Conservation (phyloP, 2,113 vertebrate genomes). For the Tragelaphus imberbis region DNA sequence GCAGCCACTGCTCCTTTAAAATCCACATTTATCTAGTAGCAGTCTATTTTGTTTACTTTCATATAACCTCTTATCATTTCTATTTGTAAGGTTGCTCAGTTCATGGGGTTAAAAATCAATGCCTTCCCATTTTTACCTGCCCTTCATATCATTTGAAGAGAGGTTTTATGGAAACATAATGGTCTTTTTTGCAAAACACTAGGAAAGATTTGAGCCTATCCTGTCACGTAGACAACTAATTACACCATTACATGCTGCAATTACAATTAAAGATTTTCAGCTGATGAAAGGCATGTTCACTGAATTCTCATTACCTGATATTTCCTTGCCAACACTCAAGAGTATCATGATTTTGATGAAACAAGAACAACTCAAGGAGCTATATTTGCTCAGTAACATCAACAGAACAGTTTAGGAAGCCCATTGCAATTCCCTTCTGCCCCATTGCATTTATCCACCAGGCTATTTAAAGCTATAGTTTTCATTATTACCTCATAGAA, state of each 20-base stretch:
- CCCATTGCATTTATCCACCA: slow-evolving; percentile 3
- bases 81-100: background rate
- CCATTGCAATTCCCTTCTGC: slow-evolving; percentile 24
- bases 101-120: slow-evolving; percentile 19
- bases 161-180: slow-evolving; percentile 68
- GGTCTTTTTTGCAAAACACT: slow-evolving; percentile 56
- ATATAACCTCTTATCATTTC: background rate
- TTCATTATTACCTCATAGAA: slow-evolving; percentile 42
- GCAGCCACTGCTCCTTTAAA: background rate
- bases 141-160: slow-evolving; percentile 49
- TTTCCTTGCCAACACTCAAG: slow-evolving; percentile 76
- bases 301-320: slow-evolving; percentile 78
- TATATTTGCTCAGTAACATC: slow-evolving; percentile 70
- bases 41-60: background rate
- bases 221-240: slow-evolving; percentile 81
- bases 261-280: slow-evolving; percentile 85
- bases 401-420: slow-evolving; percentile 45
- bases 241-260: slow-evolving; percentile 81
- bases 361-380: slow-evolving; percentile 74
- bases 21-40: background rate
- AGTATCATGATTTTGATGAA: slow-evolving; percentile 77
- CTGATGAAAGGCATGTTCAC: slow-evolving; percentile 78
- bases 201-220: slow-evolving; percentile 74
- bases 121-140: background rate
- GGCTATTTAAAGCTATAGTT: slow-evolving; percentile 58